These are phyloP conservation scores for Sphaerophoria taeniata DNA, from an alignment of 2,888 invertebrate genomes.

Conservation along the genomic window DNA sequence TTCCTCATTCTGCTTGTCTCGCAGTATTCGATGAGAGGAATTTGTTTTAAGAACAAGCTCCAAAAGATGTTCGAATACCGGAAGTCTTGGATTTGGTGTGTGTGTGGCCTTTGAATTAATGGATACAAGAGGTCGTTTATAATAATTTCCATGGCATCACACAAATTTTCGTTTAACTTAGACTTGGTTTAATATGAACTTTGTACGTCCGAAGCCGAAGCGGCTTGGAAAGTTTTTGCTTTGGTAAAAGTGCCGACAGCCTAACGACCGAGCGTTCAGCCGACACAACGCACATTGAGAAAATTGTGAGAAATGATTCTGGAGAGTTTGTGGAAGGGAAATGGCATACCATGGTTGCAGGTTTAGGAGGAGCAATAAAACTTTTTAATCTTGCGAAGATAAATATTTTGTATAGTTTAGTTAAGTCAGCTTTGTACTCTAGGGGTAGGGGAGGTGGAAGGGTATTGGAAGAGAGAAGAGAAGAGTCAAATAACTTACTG, in stretches of 20 bases:
- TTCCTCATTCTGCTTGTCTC: no score
- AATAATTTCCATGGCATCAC: conserved; percentile 59
- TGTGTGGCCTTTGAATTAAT: conserved; percentile 47
- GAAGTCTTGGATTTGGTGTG: conserved; percentile 17
- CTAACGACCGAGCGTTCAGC: no score
- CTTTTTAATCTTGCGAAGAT: conserved; percentile 9
- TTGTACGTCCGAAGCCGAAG: background rate
- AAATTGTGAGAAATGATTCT: conserved; percentile 26
- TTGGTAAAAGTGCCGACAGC: background rate
- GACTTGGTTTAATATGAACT: background rate
- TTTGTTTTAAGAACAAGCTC: background rate
- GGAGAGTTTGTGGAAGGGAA: conserved; percentile 24
- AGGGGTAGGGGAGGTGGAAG: background rate
- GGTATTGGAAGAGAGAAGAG: background rate
- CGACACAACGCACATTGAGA: no score
- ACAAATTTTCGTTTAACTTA: conserved; percentile 54
- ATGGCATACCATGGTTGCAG: conserved; percentile 8
- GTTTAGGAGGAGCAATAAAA: background rate
- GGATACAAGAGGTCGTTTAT: conserved; percentile 53
- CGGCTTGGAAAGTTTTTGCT: conserved; percentile 12
- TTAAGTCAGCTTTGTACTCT: background rate
- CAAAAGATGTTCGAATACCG: background rate
- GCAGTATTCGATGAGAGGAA: no score
- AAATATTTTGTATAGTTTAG: conserved; percentile 1
- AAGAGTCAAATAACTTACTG: background rate